Conservation (phyloP, 2,888 invertebrate genomes). For the Caenorhabditis panamensis region DNA sequence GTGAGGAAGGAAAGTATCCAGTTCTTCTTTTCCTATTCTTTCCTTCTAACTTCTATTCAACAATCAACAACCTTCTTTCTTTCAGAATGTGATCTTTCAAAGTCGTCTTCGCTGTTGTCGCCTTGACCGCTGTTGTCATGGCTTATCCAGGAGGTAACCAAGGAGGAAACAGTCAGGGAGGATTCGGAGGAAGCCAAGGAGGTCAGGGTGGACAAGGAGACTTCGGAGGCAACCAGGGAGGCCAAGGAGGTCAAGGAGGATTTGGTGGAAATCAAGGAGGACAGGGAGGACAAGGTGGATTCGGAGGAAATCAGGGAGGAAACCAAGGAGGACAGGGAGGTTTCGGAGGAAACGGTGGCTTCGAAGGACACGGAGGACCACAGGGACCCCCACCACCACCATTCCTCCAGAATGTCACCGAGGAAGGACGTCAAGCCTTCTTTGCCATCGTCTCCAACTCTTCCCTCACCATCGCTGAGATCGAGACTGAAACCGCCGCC, state of each 20-base stretch:
- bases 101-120: slow-evolving; percentile 10
- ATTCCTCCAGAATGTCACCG: slow-evolving; percentile 62
- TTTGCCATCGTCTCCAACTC: slow-evolving; percentile 58
- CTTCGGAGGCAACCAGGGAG: slow-evolving; percentile 24
- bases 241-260: slow-evolving; percentile 33
- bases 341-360: slow-evolving; percentile 33
- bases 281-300: neutral
- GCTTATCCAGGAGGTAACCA: slow-evolving; percentile 31
- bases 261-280: slow-evolving; percentile 22
- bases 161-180: slow-evolving; percentile 22
- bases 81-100: slow-evolving; percentile 39
- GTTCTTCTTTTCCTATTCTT: neutral
- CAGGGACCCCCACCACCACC: slow-evolving; percentile 52
- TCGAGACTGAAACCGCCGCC: slow-evolving; percentile 40
- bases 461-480: slow-evolving; percentile 52
- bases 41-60: neutral
- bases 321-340: slow-evolving; percentile 27
- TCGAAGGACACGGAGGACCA: slow-evolving; percentile 38
- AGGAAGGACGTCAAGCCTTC: slow-evolving; percentile 47
- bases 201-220: slow-evolving; percentile 20
- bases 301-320: slow-evolving; percentile 14
- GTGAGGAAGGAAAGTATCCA: slow-evolving; percentile 8
- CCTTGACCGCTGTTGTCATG: slow-evolving; percentile 3
- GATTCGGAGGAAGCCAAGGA: slow-evolving; percentile 23
- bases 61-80: neutral